Evolutionary conservation across 2,113 vertebrate species (phyloP).

Genomic region (Cyprinus carpio): DNA sequence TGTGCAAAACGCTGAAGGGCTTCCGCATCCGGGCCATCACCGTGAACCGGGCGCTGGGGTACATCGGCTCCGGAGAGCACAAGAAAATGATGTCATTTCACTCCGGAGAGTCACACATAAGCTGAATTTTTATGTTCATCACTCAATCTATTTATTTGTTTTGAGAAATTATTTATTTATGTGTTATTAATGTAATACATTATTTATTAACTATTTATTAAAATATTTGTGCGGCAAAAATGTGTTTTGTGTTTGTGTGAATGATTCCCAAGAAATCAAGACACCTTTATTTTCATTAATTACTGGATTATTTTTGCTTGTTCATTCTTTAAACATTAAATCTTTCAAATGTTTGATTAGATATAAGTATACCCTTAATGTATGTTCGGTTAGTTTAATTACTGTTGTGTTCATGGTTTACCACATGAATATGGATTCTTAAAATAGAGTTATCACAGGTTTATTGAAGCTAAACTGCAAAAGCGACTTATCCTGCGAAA

Average conservation of each 20-base stretch:
- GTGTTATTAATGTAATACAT: too few relatives aligned
- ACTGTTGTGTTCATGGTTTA: too few relatives aligned
- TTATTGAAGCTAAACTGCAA: too few relatives aligned
- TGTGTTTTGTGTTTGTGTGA: neutral
- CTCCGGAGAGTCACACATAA: neutral
- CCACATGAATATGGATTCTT: too few relatives aligned
- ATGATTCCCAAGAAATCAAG: neutral
- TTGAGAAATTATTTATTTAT: conserved; percentile 14
- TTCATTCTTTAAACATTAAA: too few relatives aligned
- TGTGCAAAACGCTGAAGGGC: conserved; percentile 79
- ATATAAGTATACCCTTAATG: too few relatives aligned
- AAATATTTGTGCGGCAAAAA: neutral
- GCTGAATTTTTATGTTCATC: neutral
- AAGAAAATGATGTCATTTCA: conserved; percentile 51
- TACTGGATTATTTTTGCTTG: too few relatives aligned
- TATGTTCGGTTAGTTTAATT: too few relatives aligned
- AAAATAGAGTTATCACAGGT: too few relatives aligned
- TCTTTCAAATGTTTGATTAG: too few relatives aligned
- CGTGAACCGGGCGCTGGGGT: conserved; percentile 78
- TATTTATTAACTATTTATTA: conserved; percentile 41
- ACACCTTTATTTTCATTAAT: too few relatives aligned
- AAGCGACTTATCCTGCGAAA: too few relatives aligned
- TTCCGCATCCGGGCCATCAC: conserved; percentile 80
- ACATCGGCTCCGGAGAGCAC: conserved; percentile 71
- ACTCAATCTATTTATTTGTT: conserved; percentile 11